These are phyloP conservation scores for Aphidius colemani DNA, from an alignment of 2,888 invertebrate species.

Conservation along the genomic window DNA sequence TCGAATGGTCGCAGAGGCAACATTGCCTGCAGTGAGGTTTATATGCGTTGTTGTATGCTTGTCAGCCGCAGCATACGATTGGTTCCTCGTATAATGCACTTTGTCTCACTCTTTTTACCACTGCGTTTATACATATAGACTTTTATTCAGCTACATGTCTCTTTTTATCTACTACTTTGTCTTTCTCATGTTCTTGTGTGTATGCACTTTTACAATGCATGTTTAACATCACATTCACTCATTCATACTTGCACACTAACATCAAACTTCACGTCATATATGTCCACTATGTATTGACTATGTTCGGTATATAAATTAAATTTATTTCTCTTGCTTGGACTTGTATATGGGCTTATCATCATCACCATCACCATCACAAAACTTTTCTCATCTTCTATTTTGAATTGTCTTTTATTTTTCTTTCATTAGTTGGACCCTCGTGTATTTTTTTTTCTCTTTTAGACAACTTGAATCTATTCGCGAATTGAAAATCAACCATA, in stretches of 20 bases:
- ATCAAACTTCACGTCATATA: background rate
- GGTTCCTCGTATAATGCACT: constrained; percentile 44
- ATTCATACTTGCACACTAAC: constrained; percentile 7
- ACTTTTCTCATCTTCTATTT: constrained; percentile 30
- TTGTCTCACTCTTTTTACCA: constrained; percentile 33
- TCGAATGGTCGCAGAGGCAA: constrained; percentile 50
- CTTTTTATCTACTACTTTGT: constrained; percentile 17
- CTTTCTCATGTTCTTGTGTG: constrained; percentile 19
- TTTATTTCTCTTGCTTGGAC: constrained; percentile 21
- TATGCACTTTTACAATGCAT: constrained; percentile 5
- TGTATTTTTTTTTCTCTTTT: no score
- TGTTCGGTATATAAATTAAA: background rate
- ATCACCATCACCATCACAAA: constrained; percentile 26
- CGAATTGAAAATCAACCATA: no score
- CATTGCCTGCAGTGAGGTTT: constrained; percentile 30
- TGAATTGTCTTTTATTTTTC: no score
- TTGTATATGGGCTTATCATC: constrained; percentile 27
- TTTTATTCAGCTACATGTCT: background rate
- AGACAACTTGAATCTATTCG: no score
- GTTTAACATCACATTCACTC: constrained; percentile 1
- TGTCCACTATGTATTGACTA: background rate
- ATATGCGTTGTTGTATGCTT: constrained; percentile 47
- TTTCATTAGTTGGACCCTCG: no score
- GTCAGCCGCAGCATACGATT: constrained; percentile 53
- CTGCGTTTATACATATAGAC: constrained; percentile 8